Evolutionary conservation across 1,140 invertebrate genomes (phyloP).

Genomic region (Trypoxylus dichotomus): DNA sequence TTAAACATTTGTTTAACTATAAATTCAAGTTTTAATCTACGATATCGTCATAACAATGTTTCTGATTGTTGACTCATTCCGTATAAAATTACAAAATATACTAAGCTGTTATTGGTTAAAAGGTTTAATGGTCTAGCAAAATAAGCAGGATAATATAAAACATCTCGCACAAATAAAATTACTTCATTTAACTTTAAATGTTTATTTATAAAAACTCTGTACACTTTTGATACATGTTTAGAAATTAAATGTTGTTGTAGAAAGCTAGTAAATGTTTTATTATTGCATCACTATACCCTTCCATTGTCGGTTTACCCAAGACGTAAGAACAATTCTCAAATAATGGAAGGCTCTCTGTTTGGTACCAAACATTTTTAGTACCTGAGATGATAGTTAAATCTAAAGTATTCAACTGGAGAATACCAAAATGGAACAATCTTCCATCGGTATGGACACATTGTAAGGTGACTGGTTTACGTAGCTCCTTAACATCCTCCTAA

Average conservation of each 20-base stretch:
- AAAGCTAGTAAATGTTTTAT: constrained; percentile 77
- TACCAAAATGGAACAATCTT: constrained; percentile 73
- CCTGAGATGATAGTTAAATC: constrained; percentile 63
- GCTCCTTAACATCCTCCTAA: constrained; percentile 63
- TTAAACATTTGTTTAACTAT: too few species aligned
- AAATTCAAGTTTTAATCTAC: too few species aligned
- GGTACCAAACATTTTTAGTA: constrained; percentile 81
- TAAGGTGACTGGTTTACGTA: constrained; percentile 76
- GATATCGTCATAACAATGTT: too few species aligned
- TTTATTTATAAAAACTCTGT: constrained; percentile 22
- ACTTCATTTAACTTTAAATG: not conserved
- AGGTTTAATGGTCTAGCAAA: too few species aligned
- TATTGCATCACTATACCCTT: constrained; percentile 76
- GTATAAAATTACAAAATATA: too few species aligned
- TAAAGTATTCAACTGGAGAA: constrained; percentile 85
- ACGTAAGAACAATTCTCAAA: constrained; percentile 68
- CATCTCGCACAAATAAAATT: not conserved
- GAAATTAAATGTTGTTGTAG: constrained; percentile 65
- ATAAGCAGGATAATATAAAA: not conserved
- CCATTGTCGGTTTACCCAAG: constrained; percentile 64
- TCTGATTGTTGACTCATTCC: too few species aligned
- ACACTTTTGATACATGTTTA: constrained; percentile 31
- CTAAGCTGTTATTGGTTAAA: too few species aligned
- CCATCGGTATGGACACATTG: constrained; percentile 81
- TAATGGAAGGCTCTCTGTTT: constrained; percentile 64